Evolutionary conservation across 2,888 invertebrate species (phyloP), one percentile per base, ranked within the genome.

Genomic region (Diadegma fenestrale): DNA sequence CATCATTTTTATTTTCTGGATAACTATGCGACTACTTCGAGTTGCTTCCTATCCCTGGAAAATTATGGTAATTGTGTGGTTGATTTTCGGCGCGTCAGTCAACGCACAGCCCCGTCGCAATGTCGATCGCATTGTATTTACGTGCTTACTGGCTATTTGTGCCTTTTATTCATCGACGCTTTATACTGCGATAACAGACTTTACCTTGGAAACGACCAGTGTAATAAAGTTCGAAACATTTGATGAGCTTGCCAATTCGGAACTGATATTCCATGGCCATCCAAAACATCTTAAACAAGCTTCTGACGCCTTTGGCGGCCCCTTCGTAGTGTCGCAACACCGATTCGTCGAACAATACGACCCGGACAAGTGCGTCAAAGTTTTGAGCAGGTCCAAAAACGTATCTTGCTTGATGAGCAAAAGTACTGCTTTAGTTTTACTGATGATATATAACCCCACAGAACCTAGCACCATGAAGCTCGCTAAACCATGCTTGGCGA

Each of bases 201-300:
- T 85, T 17, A 82, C 72, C n/a, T 41, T 85, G 7, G 41, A 66
- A 19, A 61, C n/a, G 0, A 54, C 48, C 3, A 43, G 8, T 4
- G 80, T 80, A 48, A 61, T 63, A 58, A 54, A 78, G 1, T 82
- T 86, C 8, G 4, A 37, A 6, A 79, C 75, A 8, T 85, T 86
- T 30, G 51, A 72, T 0, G 86, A 87, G 61, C 72, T 89, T 8
- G 87, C 86, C 30, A 33, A 82, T 0, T 84, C 86, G 12, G 80
- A 77, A 6, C 58, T 89, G 17, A 76, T 37, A 68, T 1, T 86
- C 72, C 48, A 37, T 63, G 48, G 68, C 61, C 17, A 84, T 88
- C 51, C 8, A 17, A n/a, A 3, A 41, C 5, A 54, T 33, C 17
- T 51, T 73, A 0, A 82, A 63, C 6, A 8, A 64, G 0, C n/a